Base-by-base conservation (phyloP, 2,888 invertebrate species). In the Lydus trimaculatus region DNA sequence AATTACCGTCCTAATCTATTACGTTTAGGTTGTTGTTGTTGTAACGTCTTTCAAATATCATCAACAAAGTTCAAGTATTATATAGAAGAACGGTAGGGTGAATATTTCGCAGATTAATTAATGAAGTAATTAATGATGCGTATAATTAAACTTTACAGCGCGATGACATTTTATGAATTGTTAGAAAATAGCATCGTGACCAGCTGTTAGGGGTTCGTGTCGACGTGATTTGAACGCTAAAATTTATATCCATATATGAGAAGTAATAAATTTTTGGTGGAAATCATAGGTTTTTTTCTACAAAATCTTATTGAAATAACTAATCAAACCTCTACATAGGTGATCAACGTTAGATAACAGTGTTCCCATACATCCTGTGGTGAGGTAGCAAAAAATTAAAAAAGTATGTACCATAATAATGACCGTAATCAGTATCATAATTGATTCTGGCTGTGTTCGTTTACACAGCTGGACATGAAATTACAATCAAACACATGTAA, bases 401-500 rank as follows among this genome's bases (percentile, higher is more conserved):
- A 69, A 69, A 65, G 64, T 71, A n/a, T n/a, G n/a, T n/a, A 73
- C 72, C 11, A 71, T 75, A 69, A 67, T 74, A 71, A 75, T 70
- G 65, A 73, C 59, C 61, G 72, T 72, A 76, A 79, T 78, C 78
- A 77, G 74, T 72, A 74, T 70, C 66, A 74, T 79, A 80, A 80
- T 78, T 78, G 76, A 74, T 73, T 75, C 72, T 72, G 48, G 68
- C 74, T 74, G 71, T 75, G 72, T 77, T 73, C 75, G 72, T 73
- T 73, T 75, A 76, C 72, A 77, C 80, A 77, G 74, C 77, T 76
- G 76, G 74, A 77, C 79, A 75, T 76, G 79, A 80, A 80, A 80
- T 80, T 80, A 77, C 79, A 77, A 78, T 76, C 79, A 76, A 76
- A 75, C 78, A 80, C 80, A 79, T 79, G 79, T 78, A 79, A 77